Base-by-base conservation (phyloP, 2,888 invertebrate species). In the Platypus cylindrus region DNA sequence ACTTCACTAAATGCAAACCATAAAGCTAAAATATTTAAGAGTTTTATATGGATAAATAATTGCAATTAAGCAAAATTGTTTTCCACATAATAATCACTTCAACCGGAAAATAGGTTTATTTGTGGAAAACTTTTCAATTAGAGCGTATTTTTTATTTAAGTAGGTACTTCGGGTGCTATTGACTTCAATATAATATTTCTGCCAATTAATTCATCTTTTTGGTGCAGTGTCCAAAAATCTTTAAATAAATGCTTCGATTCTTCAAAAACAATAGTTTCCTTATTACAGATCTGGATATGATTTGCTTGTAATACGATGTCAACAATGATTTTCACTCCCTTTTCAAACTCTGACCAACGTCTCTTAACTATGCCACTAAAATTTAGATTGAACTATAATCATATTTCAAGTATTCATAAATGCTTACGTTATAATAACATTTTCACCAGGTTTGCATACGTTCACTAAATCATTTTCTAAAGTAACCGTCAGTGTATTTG, bases 391-490 rank as follows among this genome's bases (percentile, higher is more conserved):
- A 13, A 5, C 8, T 14, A 27, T 27, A 9, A 3, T 15, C 15
- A 15, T 14, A 12, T 8, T 11, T 25, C 5, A n/a, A n/a, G n/a
- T 27, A 27, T 17, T 37, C 5, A 32, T 11, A 17, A 28, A 34
- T 29, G 41, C 59, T 56, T 63, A 87, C 89, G 82, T 80, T 43
- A 90, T 72, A 43, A 77, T 73, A 11, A 90, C 73, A 66, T 84
- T 82, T 67, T 91, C 89, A 1, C 91, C 91, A 32, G 90, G 87
- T 59, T 85, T 84, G 56, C 87, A 87, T 41, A 65, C 64, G 59
- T 89, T 87, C 0, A 89, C 87, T 15, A 91, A 65, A 62, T 90
- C 90, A 64, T 90, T 78, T 54, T 86, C 82, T 25, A 87, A 54
- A 1, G 80, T 75, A 1, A 84, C 76, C 72, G 76, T 75, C 66